These are phyloP conservation scores for Acanthurus lineatus DNA, from an alignment of 2,797 vertebrate genomes.

Conservation along the genomic window DNA sequence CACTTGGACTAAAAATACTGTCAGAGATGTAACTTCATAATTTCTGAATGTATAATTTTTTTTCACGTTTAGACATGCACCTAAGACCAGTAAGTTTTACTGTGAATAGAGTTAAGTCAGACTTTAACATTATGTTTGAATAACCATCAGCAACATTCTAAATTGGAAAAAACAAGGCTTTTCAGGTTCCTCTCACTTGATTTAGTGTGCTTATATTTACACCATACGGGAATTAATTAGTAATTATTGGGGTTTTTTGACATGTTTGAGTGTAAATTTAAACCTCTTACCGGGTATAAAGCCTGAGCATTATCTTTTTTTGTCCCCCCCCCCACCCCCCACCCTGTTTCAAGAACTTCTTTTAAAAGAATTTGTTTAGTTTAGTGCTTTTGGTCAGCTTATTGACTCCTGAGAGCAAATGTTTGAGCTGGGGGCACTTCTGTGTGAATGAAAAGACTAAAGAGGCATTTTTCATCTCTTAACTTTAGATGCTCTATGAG, in stretches of 20 bases:
- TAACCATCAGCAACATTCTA: constrained; percentile 16
- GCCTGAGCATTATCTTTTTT: neutral
- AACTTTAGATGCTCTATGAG: neutral
- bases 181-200: neutral
- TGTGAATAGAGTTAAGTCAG: constrained; percentile 7
- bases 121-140: constrained; percentile 18
- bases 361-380: neutral
- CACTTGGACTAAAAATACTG: constrained; percentile 37
- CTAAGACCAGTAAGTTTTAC: constrained; percentile 22
- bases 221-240: neutral
- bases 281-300: neutral
- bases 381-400: neutral
- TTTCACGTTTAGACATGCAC: constrained; percentile 64
- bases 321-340: no score
- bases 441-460: neutral
- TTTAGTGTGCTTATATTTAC: neutral
- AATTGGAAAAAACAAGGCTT: neutral
- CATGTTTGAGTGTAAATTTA: neutral
- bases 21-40: constrained; percentile 11
- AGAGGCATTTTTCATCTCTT: no score
- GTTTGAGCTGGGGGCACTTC: neutral
- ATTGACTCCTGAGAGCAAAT: neutral
- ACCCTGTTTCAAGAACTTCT: no score
- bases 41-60: constrained; percentile 19
- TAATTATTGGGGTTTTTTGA: neutral